Percentiles rank a stretch among this genome's conserved stretches.
phyloP scores from a whole-genome alignment of 2,113 vertebrate genomes.

The Nestor notabilis region DNA sequence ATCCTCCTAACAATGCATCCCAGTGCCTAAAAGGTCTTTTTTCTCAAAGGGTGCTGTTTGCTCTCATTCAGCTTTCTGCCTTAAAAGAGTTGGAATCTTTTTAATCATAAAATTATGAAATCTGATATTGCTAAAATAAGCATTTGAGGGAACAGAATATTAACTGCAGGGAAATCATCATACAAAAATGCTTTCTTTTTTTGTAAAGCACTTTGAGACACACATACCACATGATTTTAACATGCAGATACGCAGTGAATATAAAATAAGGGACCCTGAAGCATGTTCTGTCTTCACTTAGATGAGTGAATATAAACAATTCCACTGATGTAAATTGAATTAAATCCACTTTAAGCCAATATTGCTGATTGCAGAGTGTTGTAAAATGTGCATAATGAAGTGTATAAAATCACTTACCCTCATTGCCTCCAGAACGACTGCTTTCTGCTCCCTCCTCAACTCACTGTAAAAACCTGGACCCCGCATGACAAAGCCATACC shows the following conservation, averaged over 20 bases:
- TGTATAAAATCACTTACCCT: neutral
- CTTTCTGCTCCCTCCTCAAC: neutral
- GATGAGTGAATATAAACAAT: neutral
- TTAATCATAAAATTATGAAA: neutral
- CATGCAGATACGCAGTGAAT: neutral
- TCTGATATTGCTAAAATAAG: neutral
- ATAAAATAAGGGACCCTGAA: neutral
- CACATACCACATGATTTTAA: neutral
- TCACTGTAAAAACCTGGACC: neutral
- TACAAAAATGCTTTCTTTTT: neutral
- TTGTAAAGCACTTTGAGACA: neutral
- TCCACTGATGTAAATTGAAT: neutral
- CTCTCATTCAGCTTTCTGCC: neutral
- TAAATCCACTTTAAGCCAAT: neutral
- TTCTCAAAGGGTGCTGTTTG: neutral
- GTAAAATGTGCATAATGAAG: neutral
- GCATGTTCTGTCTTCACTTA: neutral
- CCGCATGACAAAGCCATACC: rapidly evolving
- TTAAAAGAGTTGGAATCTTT: neutral
- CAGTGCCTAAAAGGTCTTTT: neutral
- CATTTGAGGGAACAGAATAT: neutral
- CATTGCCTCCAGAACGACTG: neutral
- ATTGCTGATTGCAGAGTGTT: neutral
- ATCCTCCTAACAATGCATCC: neutral
- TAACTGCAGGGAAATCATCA: neutral